A percentile compares a stretch with the other conserved stretches of the same genome.
Evolutionary conservation across 2,888 invertebrate species (phyloP).

Genomic region (Macrosiphum euphorbiae): DNA sequence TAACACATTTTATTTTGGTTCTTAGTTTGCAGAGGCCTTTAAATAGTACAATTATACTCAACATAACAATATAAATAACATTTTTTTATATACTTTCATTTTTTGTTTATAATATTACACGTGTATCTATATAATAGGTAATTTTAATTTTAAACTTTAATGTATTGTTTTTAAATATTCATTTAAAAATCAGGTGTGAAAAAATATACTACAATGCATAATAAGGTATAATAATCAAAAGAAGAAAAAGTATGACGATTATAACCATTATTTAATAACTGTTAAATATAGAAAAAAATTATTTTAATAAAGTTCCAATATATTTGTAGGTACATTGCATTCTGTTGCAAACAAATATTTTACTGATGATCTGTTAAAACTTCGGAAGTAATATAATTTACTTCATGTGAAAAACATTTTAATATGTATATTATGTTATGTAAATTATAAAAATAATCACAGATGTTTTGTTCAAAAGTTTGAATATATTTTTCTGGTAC

Average conservation of each 20-base stretch:
- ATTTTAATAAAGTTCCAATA: not conserved
- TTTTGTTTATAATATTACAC: not conserved
- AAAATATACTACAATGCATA: too few relatives aligned
- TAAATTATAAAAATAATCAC: not conserved
- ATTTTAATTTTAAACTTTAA: not conserved
- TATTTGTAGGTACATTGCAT: not conserved
- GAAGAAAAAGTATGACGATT: not conserved
- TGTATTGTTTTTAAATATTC: not conserved
- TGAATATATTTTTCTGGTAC: not conserved
- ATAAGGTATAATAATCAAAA: not conserved
- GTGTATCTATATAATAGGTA: not conserved
- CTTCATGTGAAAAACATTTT: not conserved
- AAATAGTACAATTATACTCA: not conserved
- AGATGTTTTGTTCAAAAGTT: not conserved
- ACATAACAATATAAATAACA: not conserved
- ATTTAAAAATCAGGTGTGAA: not conserved
- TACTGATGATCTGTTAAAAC: not conserved
- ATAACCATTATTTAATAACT: not conserved
- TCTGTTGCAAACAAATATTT: not conserved
- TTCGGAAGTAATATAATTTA: conserved; percentile 8
- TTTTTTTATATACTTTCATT: not conserved
- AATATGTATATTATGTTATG: not conserved
- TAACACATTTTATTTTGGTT: not conserved
- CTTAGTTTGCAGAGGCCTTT: not conserved
- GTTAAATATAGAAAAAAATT: not conserved